phyloP scores from a whole-genome alignment of 2,113 vertebrate genomes.

The Chaetodon trifascialis region DNA sequence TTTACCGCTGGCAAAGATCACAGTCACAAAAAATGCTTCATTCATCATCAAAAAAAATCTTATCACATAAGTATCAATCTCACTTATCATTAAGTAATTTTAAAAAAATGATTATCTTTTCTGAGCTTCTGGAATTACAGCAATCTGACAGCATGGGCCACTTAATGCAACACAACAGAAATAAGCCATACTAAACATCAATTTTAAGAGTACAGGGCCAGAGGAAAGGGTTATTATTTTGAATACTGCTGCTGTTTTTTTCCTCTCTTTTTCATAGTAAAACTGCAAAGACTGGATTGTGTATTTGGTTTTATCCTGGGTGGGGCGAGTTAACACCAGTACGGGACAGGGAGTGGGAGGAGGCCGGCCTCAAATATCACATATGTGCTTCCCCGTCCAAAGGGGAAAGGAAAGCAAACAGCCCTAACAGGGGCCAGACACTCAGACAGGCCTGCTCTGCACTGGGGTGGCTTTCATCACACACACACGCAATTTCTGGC shows the following conservation, averaged over 20 bases:
- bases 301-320: constrained; percentile 12
- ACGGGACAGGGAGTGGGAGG: background rate
- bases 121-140: background rate
- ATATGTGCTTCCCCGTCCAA: constrained; percentile 21
- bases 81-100: background rate
- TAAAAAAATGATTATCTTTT: background rate
- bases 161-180: background rate
- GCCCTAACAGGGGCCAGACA: constrained; percentile 59
- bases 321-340: constrained; percentile 19
- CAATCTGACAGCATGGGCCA: background rate
- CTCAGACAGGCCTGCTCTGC: constrained; percentile 50
- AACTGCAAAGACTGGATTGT: background rate
- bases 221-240: background rate
- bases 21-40: background rate
- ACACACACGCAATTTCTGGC: constrained; percentile 67
- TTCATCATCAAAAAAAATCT: background rate
- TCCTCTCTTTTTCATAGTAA: background rate
- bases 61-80: background rate
- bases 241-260: background rate
- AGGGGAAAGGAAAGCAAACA: constrained; percentile 56
- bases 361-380: constrained; percentile 25
- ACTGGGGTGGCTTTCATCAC: constrained; percentile 56
- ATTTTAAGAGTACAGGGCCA: background rate
- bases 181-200: background rate
- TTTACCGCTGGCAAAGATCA: background rate